phyloP scores from a whole-genome alignment of 2,888 invertebrate species.

The Caenorhabditis japonica region DNA sequence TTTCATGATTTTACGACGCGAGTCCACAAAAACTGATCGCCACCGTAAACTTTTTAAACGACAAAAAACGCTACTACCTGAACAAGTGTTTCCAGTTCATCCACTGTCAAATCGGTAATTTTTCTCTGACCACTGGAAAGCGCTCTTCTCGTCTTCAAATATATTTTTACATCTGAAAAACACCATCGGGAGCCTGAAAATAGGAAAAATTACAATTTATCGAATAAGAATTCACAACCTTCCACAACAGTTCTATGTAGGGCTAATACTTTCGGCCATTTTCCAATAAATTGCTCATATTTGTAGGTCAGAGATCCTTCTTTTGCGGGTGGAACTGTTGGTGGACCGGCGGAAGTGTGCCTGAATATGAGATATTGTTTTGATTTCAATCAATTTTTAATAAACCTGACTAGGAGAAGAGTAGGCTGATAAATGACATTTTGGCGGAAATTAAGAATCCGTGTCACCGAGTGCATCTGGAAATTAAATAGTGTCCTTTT shows the following conservation, averaged over 20 bases:
- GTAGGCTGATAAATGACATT: not conserved
- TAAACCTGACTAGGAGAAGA: slow-evolving; percentile 19
- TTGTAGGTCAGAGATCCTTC: slow-evolving; percentile 58
- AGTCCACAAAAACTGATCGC: no score
- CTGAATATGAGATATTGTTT: slow-evolving; percentile 23
- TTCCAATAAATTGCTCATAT: slow-evolving; percentile 60
- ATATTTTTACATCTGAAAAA: slow-evolving; percentile 71
- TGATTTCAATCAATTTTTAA: no score
- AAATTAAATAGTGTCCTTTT: slow-evolving; percentile 6
- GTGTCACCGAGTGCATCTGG: slow-evolving; percentile 37
- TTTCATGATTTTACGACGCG: no score
- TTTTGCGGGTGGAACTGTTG: slow-evolving; percentile 51
- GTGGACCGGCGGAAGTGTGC: slow-evolving; percentile 60
- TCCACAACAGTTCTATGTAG: slow-evolving; percentile 68
- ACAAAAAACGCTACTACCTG: no score
- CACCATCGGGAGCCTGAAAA: slow-evolving; percentile 70
- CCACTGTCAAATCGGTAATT: slow-evolving; percentile 78
- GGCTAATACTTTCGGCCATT: slow-evolving; percentile 61
- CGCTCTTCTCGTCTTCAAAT: slow-evolving; percentile 55
- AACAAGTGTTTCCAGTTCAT: slow-evolving; percentile 80
- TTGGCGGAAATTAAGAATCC: slow-evolving; percentile 16
- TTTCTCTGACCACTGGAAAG: slow-evolving; percentile 49
- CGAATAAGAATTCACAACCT: slow-evolving; percentile 44
- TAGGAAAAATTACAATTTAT: not conserved
- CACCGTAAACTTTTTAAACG: no score